phyloP scores from a whole-genome alignment of 2,888 invertebrate species.

The Drosophila aldrichi region DNA sequence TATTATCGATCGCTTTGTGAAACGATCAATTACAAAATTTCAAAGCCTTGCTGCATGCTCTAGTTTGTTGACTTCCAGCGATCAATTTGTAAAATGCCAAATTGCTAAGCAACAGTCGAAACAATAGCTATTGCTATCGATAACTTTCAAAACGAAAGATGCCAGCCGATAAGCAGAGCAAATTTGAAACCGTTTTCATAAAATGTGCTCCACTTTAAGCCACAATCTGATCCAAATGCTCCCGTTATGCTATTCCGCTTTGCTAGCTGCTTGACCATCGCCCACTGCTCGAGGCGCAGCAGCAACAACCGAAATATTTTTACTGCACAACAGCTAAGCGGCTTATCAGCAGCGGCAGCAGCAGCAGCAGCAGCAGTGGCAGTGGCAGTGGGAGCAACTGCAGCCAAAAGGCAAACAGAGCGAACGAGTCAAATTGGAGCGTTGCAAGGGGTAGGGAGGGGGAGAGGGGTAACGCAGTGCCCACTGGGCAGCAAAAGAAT shows the following conservation, averaged over 20 bases:
- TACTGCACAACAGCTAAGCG: conserved; percentile 65
- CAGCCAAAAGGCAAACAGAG: conserved; percentile 59
- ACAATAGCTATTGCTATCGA: conserved; percentile 10
- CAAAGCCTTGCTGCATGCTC: not conserved
- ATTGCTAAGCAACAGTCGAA: not conserved
- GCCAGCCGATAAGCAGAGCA: conserved; percentile 1
- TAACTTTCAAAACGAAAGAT: not conserved
- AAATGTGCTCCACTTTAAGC: conserved; percentile 18
- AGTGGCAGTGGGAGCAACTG: conserved; percentile 34
- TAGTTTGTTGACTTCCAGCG: not conserved
- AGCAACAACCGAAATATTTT: conserved; percentile 56
- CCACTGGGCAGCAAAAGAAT: conserved; percentile 32
- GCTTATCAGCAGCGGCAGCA: conserved; percentile 51
- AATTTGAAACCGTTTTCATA: conserved; percentile 1
- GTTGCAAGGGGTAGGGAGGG: fast-evolving
- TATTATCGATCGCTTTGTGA: not conserved
- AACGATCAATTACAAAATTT: not conserved
- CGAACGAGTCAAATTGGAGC: conserved; percentile 6
- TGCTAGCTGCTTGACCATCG: conserved; percentile 38
- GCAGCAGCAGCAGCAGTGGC: conserved; percentile 3
- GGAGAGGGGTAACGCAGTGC: conserved; percentile 11
- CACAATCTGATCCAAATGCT: conserved; percentile 40
- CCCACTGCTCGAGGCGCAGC: conserved; percentile 41
- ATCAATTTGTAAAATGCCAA: not conserved
- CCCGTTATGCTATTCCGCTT: conserved; percentile 39